These are phyloP conservation scores for Sebastes fasciatus DNA, from an alignment of 2,113 vertebrate species.

Conservation along the genomic window DNA sequence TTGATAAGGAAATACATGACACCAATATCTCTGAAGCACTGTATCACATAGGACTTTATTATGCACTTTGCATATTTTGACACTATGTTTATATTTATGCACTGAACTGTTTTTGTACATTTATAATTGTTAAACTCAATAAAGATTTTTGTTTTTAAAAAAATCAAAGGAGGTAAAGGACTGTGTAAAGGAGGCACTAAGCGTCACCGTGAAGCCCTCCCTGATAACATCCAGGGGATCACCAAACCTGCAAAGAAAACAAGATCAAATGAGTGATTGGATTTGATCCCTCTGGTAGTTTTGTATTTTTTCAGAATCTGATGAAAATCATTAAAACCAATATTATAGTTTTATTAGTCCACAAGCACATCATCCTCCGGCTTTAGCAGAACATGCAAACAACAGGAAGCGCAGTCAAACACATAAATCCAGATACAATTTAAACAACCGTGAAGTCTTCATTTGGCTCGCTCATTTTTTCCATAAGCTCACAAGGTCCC, in stretches of 20 bases:
- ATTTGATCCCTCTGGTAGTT: neutral
- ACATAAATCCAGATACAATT: constrained; percentile 44
- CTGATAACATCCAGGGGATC: neutral
- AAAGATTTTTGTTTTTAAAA: too few relatives aligned
- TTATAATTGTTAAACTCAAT: too few relatives aligned
- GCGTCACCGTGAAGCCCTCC: neutral
- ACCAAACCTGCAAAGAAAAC: neutral
- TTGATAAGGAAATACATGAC: neutral
- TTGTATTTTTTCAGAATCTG: neutral
- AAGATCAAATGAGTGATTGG: neutral
- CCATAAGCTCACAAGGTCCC: constrained; percentile 56
- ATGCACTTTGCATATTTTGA: neutral
- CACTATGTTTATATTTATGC: neutral
- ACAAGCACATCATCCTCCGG: neutral
- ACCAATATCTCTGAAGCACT: neutral
- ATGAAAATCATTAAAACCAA: neutral
- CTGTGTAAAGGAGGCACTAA: neutral
- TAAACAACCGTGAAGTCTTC: constrained; percentile 49
- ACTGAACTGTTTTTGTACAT: neutral
- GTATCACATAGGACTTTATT: neutral
- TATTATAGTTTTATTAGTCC: neutral
- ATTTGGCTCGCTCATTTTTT: constrained; percentile 45
- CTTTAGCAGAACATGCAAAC: constrained; percentile 10
- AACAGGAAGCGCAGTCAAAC: neutral
- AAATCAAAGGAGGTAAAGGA: neutral